phyloP scores from a whole-genome alignment of 2,113 vertebrate genomes.

The Orcinus orca region DNA sequence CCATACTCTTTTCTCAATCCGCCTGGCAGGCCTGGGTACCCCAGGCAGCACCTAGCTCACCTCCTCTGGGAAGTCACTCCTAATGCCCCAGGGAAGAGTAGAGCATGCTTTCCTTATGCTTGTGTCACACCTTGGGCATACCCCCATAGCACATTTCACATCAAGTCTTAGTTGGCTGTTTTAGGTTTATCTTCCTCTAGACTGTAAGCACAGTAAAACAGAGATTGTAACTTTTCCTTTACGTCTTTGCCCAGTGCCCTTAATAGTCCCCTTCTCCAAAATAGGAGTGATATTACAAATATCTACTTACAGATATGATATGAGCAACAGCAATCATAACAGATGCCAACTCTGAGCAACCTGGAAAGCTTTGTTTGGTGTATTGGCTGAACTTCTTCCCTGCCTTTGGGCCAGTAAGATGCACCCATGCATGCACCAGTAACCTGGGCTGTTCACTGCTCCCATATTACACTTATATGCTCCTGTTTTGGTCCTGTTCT shows the following conservation, averaged over 20 bases:
- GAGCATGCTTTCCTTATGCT: too few relatives aligned
- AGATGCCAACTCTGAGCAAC: neutral
- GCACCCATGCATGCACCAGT: too few relatives aligned
- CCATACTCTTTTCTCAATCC: neutral
- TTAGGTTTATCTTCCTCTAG: neutral
- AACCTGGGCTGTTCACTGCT: neutral
- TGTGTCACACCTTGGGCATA: neutral
- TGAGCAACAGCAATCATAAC: neutral
- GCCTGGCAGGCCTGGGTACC: neutral
- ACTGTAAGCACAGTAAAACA: neutral
- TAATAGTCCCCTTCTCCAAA: neutral
- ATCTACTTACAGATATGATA: neutral
- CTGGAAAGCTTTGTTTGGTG: neutral
- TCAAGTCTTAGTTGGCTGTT: neutral
- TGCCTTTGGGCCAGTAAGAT: neutral
- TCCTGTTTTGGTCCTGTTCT: neutral
- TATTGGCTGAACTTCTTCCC: neutral
- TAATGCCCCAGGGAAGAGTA: neutral
- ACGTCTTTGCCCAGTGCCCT: neutral
- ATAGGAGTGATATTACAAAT: neutral
- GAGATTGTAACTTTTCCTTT: neutral
- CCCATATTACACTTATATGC: neutral
- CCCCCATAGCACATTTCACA: neutral
- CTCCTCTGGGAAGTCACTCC: neutral
- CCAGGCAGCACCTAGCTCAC: neutral